phyloP scores from a whole-genome alignment of 2,113 vertebrate species.

The Corydoras sp. region DNA sequence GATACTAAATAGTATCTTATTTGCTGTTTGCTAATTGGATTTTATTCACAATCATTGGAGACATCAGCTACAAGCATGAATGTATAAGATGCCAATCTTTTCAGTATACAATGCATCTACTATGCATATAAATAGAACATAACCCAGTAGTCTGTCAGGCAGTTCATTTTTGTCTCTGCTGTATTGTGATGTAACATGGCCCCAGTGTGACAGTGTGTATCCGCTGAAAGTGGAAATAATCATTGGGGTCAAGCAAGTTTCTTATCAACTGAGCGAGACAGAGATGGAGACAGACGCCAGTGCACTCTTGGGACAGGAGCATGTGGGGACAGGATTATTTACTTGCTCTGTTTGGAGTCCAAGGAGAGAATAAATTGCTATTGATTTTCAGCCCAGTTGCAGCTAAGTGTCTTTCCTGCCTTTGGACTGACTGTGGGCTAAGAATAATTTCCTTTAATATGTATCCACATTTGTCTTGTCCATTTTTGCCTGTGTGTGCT shows the following conservation, averaged over 20 bases:
- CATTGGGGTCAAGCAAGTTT: constrained; percentile 37
- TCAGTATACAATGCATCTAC: too few species aligned
- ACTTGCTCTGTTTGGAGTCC: constrained; percentile 75
- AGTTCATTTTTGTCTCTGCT: constrained; percentile 27
- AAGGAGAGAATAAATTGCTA: constrained; percentile 84
- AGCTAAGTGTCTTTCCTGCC: constrained; percentile 67
- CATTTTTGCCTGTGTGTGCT: constrained; percentile 26
- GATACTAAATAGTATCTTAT: too few species aligned
- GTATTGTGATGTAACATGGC: constrained; percentile 18
- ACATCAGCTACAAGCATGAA: too few species aligned
- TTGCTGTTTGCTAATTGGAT: too few species aligned
- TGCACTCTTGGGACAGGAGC: constrained; percentile 62
- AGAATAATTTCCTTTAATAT: constrained; percentile 52
- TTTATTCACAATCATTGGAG: too few species aligned
- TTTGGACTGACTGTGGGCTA: constrained; percentile 60
- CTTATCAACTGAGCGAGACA: constrained; percentile 35
- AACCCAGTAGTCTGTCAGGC: too few species aligned
- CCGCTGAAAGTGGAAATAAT: constrained; percentile 35
- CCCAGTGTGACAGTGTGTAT: constrained; percentile 31
- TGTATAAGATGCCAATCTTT: too few species aligned
- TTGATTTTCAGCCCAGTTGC: constrained; percentile 75
- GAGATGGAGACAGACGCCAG: constrained; percentile 38
- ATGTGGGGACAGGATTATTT: constrained; percentile 80
- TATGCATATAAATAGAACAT: too few species aligned
- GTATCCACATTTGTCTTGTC: constrained; percentile 46